These are phyloP conservation scores for Bhutanitis thaidina DNA, from an alignment of 2,888 invertebrate genomes.

Conservation along the genomic window DNA sequence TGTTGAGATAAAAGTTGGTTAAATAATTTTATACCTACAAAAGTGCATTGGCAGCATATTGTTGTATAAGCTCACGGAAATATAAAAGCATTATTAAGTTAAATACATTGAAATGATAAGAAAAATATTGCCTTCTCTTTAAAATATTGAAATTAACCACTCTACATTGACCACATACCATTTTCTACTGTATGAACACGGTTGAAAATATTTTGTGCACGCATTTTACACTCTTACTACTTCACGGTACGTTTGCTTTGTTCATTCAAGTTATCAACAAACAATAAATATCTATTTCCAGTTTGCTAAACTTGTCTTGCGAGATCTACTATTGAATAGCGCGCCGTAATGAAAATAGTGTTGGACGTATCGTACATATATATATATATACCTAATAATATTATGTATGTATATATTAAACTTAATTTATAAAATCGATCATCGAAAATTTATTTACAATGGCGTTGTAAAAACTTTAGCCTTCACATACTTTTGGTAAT, in stretches of 20 bases:
- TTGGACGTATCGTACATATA: background rate
- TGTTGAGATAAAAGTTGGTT: conserved; percentile 12
- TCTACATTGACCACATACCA: too few relatives aligned
- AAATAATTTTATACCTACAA: background rate
- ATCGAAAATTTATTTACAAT: background rate
- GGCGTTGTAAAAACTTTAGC: background rate
- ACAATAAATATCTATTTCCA: conserved; percentile 19
- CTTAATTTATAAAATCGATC: too few relatives aligned
- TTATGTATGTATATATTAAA: too few relatives aligned
- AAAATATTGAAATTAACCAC: too few relatives aligned
- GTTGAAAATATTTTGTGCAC: background rate
- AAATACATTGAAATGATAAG: too few relatives aligned
- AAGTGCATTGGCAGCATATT: conserved; percentile 4
- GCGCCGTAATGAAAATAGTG: background rate
- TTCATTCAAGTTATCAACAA: conserved; percentile 21
- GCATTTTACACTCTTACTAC: conserved; percentile 8
- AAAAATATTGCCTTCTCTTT: too few relatives aligned
- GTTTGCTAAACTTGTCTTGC: conserved; percentile 14
- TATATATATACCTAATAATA: too few relatives aligned
- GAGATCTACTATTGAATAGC: conserved; percentile 10
- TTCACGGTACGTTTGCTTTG: conserved; percentile 12
- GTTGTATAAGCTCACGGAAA: conserved; percentile 13
- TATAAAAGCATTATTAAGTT: background rate
- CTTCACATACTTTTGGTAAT: background rate
- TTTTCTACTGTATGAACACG: too few relatives aligned